A percentile compares a stretch with the other conserved stretches of the same genome.
Evolutionary conservation across 2,113 vertebrate genomes (phyloP).

Genomic region (Caretta caretta): DNA sequence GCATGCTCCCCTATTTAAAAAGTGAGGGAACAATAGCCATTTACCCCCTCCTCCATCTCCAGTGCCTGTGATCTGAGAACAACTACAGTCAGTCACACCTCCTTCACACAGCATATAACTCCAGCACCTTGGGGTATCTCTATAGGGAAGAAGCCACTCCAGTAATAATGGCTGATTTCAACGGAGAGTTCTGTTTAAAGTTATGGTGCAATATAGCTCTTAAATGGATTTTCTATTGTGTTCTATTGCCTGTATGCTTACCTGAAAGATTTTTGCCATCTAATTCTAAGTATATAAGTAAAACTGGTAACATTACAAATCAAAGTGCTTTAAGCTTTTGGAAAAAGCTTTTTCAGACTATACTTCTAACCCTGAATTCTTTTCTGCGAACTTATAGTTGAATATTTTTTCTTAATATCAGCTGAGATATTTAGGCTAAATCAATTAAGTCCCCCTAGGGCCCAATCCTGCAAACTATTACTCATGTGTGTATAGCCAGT

Average conservation of each 20-base stretch:
- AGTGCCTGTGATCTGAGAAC: neutral
- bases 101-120: neutral
- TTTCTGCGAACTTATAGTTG: neutral
- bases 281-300: neutral
- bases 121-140: neutral
- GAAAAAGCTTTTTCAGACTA: neutral
- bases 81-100: neutral
- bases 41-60: neutral
- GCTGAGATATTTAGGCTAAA: neutral
- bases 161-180: neutral
- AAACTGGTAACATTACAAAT: neutral
- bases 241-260: neutral
- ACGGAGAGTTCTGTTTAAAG: neutral
- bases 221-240: neutral
- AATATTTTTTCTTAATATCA: neutral
- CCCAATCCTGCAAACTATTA: neutral
- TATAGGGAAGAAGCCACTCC: neutral
- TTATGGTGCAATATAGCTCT: neutral
- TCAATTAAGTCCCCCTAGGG: neutral
- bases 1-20: neutral
- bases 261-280: neutral
- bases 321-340: neutral
- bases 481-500: neutral
- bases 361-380: neutral
- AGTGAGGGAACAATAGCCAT: neutral